These are phyloP conservation scores for Drosophila mayaguana DNA, from an alignment of 2,888 invertebrate genomes.

Conservation along the genomic window DNA sequence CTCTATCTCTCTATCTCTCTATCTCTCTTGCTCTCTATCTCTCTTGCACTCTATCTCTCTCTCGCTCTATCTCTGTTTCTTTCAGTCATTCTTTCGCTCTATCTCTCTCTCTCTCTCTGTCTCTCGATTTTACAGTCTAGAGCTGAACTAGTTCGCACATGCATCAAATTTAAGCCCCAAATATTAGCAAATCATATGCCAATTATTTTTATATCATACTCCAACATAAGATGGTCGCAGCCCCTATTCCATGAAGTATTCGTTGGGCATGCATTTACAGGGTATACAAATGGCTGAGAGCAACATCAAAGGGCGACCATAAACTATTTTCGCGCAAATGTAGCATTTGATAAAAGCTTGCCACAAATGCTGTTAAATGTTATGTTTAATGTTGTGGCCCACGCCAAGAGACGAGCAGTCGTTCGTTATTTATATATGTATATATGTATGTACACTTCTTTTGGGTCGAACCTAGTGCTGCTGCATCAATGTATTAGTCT, in stretches of 20 bases:
- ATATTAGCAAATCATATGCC: too few relatives aligned
- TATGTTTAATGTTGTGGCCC: conserved; percentile 56
- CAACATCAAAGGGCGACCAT: conserved; percentile 44
- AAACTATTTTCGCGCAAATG: conserved; percentile 65
- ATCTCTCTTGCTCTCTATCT: too few relatives aligned
- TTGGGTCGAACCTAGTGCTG: conserved; percentile 9
- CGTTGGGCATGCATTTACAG: not conserved
- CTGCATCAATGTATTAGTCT: conserved; percentile 15
- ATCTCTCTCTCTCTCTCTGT: too few relatives aligned
- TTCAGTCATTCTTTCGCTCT: too few relatives aligned
- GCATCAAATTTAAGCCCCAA: too few relatives aligned
- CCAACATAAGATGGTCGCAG: not conserved
- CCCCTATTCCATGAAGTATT: too few relatives aligned
- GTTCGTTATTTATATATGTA: conserved; percentile 3
- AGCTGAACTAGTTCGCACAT: rapidly evolving
- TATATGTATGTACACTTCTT: not conserved
- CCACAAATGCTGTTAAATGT: conserved; percentile 66
- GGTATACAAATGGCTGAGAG: conserved; percentile 14
- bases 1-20: too few relatives aligned
- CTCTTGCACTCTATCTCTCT: too few relatives aligned
- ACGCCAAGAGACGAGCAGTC: conserved; percentile 31
- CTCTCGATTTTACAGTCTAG: too few relatives aligned
- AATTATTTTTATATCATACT: not conserved
- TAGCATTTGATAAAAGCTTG: conserved; percentile 44
- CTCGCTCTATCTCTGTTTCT: too few relatives aligned